Evolutionary conservation across 1,140 invertebrate genomes (phyloP).

Genomic region (Steinernema khuongi): DNA sequence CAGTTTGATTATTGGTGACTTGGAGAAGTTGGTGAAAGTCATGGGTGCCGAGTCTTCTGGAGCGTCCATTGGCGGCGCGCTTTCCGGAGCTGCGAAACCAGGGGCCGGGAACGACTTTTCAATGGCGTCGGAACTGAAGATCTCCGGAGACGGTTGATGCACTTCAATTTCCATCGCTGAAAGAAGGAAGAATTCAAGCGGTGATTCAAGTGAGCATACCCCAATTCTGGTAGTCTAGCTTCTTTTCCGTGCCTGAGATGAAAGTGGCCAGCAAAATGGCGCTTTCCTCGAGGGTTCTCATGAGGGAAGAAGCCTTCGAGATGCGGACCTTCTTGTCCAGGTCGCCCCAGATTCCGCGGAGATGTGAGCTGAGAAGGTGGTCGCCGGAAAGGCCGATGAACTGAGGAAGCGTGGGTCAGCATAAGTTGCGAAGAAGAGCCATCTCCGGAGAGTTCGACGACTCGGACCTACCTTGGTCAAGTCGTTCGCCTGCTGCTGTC

Average conservation of each 20-base stretch:
- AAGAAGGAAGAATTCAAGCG: constrained; percentile 13
- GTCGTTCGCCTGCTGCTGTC: constrained; percentile 23
- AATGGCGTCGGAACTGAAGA: background rate
- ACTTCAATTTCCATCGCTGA: constrained; percentile 41
- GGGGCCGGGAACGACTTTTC: background rate
- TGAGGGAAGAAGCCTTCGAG: constrained; percentile 23
- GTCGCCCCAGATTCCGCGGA: constrained; percentile 27
- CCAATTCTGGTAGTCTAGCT: constrained; percentile 35
- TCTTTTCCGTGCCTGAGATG: constrained; percentile 17
- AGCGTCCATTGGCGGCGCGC: constrained; percentile 19
- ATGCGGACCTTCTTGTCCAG: constrained; percentile 19
- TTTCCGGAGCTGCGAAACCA: constrained; percentile 14
- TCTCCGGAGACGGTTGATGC: constrained; percentile 17
- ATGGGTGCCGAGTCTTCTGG: background rate
- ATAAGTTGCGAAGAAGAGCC: background rate
- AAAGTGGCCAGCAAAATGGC: constrained; percentile 34
- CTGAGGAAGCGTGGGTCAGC: constrained; percentile 21
- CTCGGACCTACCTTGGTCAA: constrained; percentile 31
- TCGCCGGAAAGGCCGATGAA: constrained; percentile 33
- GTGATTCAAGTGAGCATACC: constrained; percentile 15
- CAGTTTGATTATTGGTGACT: constrained; percentile 24
- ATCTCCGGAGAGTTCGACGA: background rate
- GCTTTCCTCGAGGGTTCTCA: constrained; percentile 36
- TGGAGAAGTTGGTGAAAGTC: constrained; percentile 24
- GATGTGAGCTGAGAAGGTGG: constrained; percentile 19